Base-by-base conservation (phyloP, 53 echinoderm and acorn worm genomes). In the Patiria pectinifera region DNA sequence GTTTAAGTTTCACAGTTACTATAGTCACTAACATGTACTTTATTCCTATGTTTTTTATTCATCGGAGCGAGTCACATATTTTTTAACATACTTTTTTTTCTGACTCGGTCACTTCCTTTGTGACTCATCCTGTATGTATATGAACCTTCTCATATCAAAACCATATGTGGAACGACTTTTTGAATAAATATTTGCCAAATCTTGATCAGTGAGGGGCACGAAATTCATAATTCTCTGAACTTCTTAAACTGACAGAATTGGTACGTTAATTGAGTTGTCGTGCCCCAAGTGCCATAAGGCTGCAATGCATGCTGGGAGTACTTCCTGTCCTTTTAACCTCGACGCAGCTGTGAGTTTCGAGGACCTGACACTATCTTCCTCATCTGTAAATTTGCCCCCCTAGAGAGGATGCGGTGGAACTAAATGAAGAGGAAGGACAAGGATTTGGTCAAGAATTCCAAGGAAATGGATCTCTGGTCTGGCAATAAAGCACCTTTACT, bases 241-340 rank as follows among this genome's bases (percentile, higher is more conserved):
- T 24, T 74, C 2, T 74, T 19, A 9, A 74, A 24, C 3, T 18
- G 21, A 23, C 2, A 10, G 74, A 23, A 74, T 18, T 9, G 19
- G 74, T 53, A 53, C 53, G 53, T 74, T 35, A 13, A 24, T 4
- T n/a, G 35, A 24, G 24, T 15, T 6, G 12, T 62, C 83, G 43
- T 61, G 26, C 59, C 83, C 83, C 15, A 24, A 61, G 6, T 12
- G 18, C 45, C 11, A 15, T 45, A 63, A 69, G 45, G 58, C 48
- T 69, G 6, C 62, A 66, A 59, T 81, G 81, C 90, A 90, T 90
- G 90, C 90, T 90, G 81, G 90, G 80, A 90, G 46, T 69, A 12
- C 80, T 87, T 80, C 81, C 81, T 70, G 90, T 69, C 81, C 90
- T 81, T 23, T 62, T 69, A 62, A 90, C 66, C 81, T 48, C 19